A percentile compares a stretch with the other conserved stretches of the same genome.
phyloP scores from a whole-genome alignment of 37 sponge, comb jelly and placozoan genomes.

The Theonella swinhoei region DNA sequence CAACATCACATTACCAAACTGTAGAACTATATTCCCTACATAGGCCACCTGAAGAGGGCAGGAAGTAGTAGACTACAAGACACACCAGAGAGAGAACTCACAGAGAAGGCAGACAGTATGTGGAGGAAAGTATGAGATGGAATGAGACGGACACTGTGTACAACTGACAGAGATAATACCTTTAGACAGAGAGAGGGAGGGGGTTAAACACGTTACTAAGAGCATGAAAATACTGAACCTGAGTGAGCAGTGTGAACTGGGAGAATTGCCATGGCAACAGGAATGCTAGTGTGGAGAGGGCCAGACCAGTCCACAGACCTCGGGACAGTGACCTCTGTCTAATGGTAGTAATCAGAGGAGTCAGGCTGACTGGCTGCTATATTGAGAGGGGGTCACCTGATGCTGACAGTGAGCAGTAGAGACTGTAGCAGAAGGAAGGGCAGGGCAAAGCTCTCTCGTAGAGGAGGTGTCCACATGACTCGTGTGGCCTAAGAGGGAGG shows the following conservation, averaged over 20 bases:
- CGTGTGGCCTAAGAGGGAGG: slow-evolving; percentile 64
- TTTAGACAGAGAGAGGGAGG: not conserved
- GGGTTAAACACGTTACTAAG: not conserved
- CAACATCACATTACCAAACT: slow-evolving; percentile 86
- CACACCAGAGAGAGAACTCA: not conserved
- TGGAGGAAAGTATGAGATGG: slow-evolving; percentile 17
- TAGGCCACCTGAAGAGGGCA: slow-evolving; percentile 20
- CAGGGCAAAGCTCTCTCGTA: slow-evolving; percentile 95
- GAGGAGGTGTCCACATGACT: slow-evolving; percentile 96
- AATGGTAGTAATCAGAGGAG: not conserved
- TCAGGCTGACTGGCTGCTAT: no score
- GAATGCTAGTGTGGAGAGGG: slow-evolving; percentile 50
- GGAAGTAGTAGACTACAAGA: not conserved
- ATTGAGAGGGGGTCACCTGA: slow-evolving; percentile 55
- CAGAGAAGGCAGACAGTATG: slow-evolving; percentile 14
- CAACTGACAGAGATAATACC: slow-evolving; percentile 40
- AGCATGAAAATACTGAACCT: slow-evolving; percentile 23
- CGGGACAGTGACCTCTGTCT: slow-evolving; percentile 8
- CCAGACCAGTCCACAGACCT: not conserved
- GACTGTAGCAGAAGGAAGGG: slow-evolving; percentile 88
- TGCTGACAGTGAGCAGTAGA: slow-evolving; percentile 45
- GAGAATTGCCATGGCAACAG: slow-evolving; percentile 96
- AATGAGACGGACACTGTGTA: slow-evolving; percentile 36
- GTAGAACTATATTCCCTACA: slow-evolving; percentile 64
- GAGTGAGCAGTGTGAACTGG: slow-evolving; percentile 91